Evolutionary conservation across 2,888 invertebrate species (phyloP), one percentile per base, ranked within the genome.

Genomic region (Athalia rosae): DNA sequence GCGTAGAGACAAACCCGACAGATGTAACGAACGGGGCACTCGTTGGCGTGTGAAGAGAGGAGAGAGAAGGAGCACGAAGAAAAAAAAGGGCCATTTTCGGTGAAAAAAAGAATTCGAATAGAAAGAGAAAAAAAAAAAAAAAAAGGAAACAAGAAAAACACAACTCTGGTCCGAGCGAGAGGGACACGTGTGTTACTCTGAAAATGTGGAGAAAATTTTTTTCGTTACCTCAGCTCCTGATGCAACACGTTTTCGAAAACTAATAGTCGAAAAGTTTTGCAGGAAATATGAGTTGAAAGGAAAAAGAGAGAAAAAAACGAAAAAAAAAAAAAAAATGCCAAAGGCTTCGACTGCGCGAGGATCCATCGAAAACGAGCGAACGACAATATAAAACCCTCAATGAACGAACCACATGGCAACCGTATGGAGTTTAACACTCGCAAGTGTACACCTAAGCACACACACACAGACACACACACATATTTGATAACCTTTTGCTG

Each of bases 321-420:
- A n/a, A n/a, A n/a, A n/a, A 53, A 53, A 53, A 9, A n/a, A 53
- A 53, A 53, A 11, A 11, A 11, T 7, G 53, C 11, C 9, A 7
- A 53, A 53, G n/a, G 8, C 50, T 50, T 50, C 50, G 50, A 11
- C 28, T 28, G 50, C 53, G 53, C n/a, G n/a, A 53, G 53, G 53
- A 9, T n/a, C 53, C 11, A 53, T 11, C 61, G 43, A 48, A 61
- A 61, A 74, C 48, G 74, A 76, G 79, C 78, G 79, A 81, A 79
- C 79, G 80, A 80, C 79, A 79, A 76, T 76, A 79, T 80, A 83
- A 83, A 83, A 78, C 79, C 80, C 28, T 28, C 80, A 81, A 82
- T 83, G 79, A 83, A 80, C 64, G 79, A 69, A 74, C 81, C 84
- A 83, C 84, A 83, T 84, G 84, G 79, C 79, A 66, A 76, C 83